Base-by-base conservation (phyloP, 2,797 vertebrate genomes). In the Darevskia nairensis region DNA sequence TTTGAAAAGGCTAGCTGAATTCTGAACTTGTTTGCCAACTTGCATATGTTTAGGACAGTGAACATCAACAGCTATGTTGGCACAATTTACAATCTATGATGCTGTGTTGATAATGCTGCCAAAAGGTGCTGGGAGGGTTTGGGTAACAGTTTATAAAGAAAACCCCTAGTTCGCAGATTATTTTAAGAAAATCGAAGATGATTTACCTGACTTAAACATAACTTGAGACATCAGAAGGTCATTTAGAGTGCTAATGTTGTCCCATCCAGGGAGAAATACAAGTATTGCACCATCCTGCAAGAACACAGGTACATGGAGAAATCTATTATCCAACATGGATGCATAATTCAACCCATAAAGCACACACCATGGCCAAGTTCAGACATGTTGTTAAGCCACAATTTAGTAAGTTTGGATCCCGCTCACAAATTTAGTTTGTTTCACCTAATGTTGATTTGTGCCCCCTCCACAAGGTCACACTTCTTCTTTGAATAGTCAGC, bases 231-330 rank as follows among this genome's bases (percentile, higher is more conserved):
- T 97, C 81, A 99, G 96, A 83, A 99, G 97, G 94, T 99, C 98
- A 79, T 99, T 97, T 80, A 99, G 96, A 78, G 94, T 96, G 96
- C 99, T 99, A 94, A 99, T 99, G 96, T 99, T 98, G 97, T 99
- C 98, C 99, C 99, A 99, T 87, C 99, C 99, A 64, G 99, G 99
- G 61, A 99, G 97, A 95, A 99, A 99, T 84, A 99, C 98, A 88
- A 99, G 94, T 94, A 99, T 98, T 1, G 99, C 99, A 93, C 99
- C 99, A 85, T 99, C 98, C 99, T 99, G 89, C 59, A 86, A 1
- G 66, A 69, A 69, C 29, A 85, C 32, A 81, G 10, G 10, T 13
- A 46, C 32, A 69, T 8, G 39, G 25, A 66, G 19, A 35, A 78
- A 17, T 19, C 1, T 8, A 9, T 55, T 74, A 69, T 32, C 64